Conservation (phyloP, 2,113 vertebrate species). For the Gracilinanus agilis region DNA sequence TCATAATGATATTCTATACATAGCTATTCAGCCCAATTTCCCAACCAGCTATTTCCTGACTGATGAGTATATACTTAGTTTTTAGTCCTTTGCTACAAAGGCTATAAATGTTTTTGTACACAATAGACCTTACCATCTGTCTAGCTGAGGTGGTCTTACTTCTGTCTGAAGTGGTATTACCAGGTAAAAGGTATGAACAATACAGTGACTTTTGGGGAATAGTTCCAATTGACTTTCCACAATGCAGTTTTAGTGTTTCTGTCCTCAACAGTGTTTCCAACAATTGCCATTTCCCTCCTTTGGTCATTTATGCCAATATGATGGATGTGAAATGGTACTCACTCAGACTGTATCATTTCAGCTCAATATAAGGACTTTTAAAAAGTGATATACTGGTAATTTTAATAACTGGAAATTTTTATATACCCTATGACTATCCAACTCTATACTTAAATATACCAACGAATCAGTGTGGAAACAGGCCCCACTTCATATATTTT, state of each 20-base stretch:
- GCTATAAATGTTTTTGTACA: no score
- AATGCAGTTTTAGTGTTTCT: background rate
- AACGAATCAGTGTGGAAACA: background rate
- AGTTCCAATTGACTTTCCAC: background rate
- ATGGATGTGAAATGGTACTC: background rate
- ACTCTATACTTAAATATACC: background rate
- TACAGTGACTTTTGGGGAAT: background rate
- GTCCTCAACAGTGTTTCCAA: background rate
- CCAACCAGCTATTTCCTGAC: background rate
- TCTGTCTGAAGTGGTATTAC: background rate
- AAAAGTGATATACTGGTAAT: constrained; percentile 55
- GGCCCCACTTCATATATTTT: background rate
- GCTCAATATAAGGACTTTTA: constrained; percentile 56
- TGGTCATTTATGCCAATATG: background rate
- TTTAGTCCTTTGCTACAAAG: background rate
- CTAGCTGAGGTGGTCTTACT: background rate
- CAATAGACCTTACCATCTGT: background rate
- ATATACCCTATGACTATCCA: constrained; percentile 49
- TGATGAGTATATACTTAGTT: background rate
- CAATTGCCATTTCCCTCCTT: background rate
- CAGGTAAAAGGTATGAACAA: background rate
- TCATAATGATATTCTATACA: background rate
- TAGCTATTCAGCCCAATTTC: no score
- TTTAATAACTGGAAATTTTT: constrained; percentile 7
- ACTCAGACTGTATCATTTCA: constrained; percentile 11